Evolutionary conservation across 2,888 invertebrate genomes (phyloP).

Genomic region (Thera obeliscata): DNA sequence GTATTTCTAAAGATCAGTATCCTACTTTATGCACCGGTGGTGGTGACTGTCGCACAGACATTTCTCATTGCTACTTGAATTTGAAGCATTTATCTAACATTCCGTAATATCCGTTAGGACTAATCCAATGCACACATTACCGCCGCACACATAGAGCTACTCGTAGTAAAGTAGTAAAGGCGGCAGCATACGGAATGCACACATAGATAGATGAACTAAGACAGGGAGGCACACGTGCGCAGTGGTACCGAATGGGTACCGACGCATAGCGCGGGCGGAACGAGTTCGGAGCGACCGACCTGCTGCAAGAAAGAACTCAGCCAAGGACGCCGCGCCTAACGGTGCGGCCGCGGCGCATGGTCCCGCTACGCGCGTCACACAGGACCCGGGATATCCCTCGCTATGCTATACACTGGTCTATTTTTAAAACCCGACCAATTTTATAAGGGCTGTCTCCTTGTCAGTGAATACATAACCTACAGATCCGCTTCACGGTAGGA

Average conservation of each 20-base stretch:
- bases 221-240: slow-evolving; percentile 69
- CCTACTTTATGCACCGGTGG: no score
- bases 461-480: neutral
- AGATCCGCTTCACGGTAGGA: neutral
- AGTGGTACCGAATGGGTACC: slow-evolving; percentile 47
- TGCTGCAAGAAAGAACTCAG: slow-evolving; percentile 83
- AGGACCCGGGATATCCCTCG: slow-evolving; percentile 42
- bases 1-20: slow-evolving; percentile 8
- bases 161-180: slow-evolving; percentile 30
- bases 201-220: slow-evolving; percentile 48
- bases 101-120: slow-evolving; percentile 83
- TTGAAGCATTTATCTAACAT: slow-evolving; percentile 72
- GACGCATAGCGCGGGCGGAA: slow-evolving; percentile 65
- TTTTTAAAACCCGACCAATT: slow-evolving; percentile 13
- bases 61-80: slow-evolving; percentile 54
- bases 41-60: slow-evolving; percentile 10
- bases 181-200: slow-evolving; percentile 38
- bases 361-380: slow-evolving; percentile 56
- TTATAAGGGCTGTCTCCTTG: neutral
- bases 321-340: slow-evolving; percentile 83
- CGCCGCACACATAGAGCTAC: slow-evolving; percentile 30
- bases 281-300: slow-evolving; percentile 78
- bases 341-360: slow-evolving; percentile 58
- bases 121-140: slow-evolving; percentile 72
- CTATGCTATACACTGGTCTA: slow-evolving; percentile 13